A percentile compares a stretch with the other conserved stretches of the same genome.
These are phyloP conservation scores for Lamellibrachia satsuma DNA, from an alignment of 2,888 invertebrate species.

Conservation along the genomic window DNA sequence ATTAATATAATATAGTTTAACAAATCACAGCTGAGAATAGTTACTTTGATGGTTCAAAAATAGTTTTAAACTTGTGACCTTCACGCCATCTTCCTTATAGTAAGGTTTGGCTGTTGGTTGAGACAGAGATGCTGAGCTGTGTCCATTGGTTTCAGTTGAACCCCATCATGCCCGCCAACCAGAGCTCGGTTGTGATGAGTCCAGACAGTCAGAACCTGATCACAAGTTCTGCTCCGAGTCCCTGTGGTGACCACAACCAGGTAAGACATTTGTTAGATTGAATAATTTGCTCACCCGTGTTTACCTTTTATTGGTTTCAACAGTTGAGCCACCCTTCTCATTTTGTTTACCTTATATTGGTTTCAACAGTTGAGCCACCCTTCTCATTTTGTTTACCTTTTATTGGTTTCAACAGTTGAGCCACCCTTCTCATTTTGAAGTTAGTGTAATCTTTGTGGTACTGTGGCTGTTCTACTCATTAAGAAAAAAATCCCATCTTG, in stretches of 20 bases:
- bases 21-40: background rate
- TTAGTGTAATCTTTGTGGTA: background rate
- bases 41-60: background rate
- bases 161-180: slow-evolving; percentile 20
- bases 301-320: background rate
- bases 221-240: slow-evolving; percentile 23
- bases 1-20: background rate
- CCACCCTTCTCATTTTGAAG: background rate
- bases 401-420: background rate
- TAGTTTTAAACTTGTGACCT: background rate
- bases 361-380: background rate
- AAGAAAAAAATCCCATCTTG: background rate
- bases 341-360: too few relatives aligned
- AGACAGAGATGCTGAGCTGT: background rate
- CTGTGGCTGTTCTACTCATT: background rate
- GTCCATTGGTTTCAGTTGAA: slow-evolving; percentile 20
- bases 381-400: too few relatives aligned
- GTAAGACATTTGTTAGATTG: background rate
- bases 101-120: background rate
- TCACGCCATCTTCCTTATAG: background rate
- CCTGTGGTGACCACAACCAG: background rate
- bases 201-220: slow-evolving; percentile 17
- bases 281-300: too few relatives aligned
- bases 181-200: slow-evolving; percentile 8
- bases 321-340: background rate